phyloP scores from a whole-genome alignment of 2,888 invertebrate species.

The Drosophila formosana region DNA sequence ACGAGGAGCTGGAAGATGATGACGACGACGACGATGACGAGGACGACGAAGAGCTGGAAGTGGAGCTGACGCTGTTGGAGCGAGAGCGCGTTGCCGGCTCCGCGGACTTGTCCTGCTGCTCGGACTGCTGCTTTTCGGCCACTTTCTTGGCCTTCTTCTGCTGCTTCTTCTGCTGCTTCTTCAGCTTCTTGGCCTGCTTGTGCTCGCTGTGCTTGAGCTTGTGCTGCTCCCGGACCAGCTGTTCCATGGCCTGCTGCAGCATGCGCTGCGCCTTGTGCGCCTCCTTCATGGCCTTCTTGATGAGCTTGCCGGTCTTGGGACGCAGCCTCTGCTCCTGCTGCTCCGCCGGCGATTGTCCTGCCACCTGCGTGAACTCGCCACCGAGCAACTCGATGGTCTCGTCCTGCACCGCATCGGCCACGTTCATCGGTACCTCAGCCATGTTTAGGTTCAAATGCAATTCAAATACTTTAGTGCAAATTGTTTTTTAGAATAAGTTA shows the following conservation, averaged over 20 bases:
- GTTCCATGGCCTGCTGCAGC: conserved; percentile 55
- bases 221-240: conserved; percentile 46
- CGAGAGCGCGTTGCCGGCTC: conserved; percentile 38
- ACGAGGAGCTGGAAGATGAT: conserved; percentile 49
- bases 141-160: conserved; percentile 42
- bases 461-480: background rate
- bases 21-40: conserved; percentile 49
- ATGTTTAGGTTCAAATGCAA: conserved; percentile 34
- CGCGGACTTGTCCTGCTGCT: background rate
- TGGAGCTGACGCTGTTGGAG: conserved; percentile 58
- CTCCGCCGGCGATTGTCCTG: background rate
- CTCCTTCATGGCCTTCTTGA: conserved; percentile 65
- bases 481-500: conserved; percentile 2
- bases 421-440: conserved; percentile 43
- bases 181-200: conserved; percentile 28
- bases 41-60: conserved; percentile 52
- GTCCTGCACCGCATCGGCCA: conserved; percentile 17
- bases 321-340: background rate
- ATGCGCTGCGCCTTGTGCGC: conserved; percentile 63
- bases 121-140: conserved; percentile 29
- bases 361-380: conserved; percentile 27
- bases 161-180: conserved; percentile 50
- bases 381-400: conserved; percentile 45
- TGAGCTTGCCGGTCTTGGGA: conserved; percentile 3
- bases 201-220: background rate